A percentile compares a stretch with the other conserved stretches of the same genome.
phyloP scores from a whole-genome alignment of 2,797 vertebrate species.

The Aythya fuligula region DNA sequence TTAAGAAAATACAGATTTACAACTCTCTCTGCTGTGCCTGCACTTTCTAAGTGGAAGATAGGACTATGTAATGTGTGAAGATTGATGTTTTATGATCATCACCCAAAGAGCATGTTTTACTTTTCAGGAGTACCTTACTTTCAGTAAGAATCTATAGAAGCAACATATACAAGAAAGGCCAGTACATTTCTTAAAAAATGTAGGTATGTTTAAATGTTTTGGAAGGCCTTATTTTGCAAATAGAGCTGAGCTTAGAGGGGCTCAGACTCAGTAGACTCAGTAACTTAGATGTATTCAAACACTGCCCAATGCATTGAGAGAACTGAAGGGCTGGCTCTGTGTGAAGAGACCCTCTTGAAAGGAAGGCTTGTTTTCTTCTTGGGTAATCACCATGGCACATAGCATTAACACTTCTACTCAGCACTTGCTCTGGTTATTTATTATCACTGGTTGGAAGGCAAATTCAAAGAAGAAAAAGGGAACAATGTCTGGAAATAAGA shows the following conservation, averaged over 20 bases:
- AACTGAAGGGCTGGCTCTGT: neutral
- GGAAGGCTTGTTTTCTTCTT: neutral
- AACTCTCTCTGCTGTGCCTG: neutral
- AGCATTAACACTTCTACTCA: neutral
- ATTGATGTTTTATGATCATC: neutral
- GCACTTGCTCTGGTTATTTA: neutral
- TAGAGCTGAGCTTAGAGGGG: neutral
- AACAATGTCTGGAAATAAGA: neutral
- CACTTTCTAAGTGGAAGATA: neutral
- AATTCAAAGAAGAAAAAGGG: neutral
- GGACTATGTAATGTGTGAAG: neutral
- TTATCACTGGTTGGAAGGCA: neutral
- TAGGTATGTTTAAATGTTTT: neutral
- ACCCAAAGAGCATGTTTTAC: neutral
- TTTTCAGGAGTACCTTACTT: neutral
- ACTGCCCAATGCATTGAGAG: neutral
- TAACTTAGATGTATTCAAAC: neutral
- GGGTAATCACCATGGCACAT: neutral
- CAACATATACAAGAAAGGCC: neutral
- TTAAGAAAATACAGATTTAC: neutral
- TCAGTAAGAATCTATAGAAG: neutral
- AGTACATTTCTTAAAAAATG: neutral
- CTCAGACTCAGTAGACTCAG: neutral
- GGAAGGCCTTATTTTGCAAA: neutral
- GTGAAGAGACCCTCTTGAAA: neutral